Percentiles rank a stretch among this genome's conserved stretches.
phyloP scores from a whole-genome alignment of 2,113 vertebrate genomes.

The Ardeotis arabs region DNA sequence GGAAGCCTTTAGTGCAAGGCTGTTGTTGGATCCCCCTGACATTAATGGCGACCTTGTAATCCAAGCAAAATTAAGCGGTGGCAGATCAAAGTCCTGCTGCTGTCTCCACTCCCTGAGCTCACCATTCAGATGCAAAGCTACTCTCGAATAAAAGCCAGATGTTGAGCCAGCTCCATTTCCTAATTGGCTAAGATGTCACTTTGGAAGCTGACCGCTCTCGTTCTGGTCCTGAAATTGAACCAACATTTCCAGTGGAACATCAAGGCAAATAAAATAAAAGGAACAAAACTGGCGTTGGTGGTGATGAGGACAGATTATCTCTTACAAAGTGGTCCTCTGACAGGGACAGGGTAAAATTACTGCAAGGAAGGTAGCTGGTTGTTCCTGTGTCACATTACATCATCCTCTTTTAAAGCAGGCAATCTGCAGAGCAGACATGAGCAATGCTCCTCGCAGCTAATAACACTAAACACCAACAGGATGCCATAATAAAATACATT shows the following conservation, averaged over 20 bases:
- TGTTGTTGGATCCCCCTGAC: not conserved
- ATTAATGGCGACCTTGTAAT: constrained; percentile 26
- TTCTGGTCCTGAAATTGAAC: not conserved
- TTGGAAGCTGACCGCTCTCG: not conserved
- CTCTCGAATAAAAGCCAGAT: constrained; percentile 73
- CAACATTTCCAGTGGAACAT: constrained; percentile 18
- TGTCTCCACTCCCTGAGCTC: constrained; percentile 56
- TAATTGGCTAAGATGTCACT: constrained; percentile 44
- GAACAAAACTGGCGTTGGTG: not conserved
- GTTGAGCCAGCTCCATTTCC: constrained; percentile 50
- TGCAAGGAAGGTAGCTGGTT: not conserved
- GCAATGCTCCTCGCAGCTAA: not conserved
- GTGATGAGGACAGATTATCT: not conserved
- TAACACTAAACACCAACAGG: not conserved
- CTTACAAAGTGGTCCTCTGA: not conserved
- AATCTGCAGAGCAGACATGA: not conserved
- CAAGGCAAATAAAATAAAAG: constrained; percentile 23
- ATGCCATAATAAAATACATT: not conserved
- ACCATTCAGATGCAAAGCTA: constrained; percentile 53
- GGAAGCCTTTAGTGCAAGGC: not conserved
- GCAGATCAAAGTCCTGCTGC: constrained; percentile 46
- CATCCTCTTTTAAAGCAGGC: not conserved
- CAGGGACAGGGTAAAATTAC: not conserved
- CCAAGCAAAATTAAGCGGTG: not conserved
- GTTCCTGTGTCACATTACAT: not conserved